These are phyloP conservation scores for Grammatotria lemairii DNA, from an alignment of 2,113 vertebrate genomes.

Conservation along the genomic window DNA sequence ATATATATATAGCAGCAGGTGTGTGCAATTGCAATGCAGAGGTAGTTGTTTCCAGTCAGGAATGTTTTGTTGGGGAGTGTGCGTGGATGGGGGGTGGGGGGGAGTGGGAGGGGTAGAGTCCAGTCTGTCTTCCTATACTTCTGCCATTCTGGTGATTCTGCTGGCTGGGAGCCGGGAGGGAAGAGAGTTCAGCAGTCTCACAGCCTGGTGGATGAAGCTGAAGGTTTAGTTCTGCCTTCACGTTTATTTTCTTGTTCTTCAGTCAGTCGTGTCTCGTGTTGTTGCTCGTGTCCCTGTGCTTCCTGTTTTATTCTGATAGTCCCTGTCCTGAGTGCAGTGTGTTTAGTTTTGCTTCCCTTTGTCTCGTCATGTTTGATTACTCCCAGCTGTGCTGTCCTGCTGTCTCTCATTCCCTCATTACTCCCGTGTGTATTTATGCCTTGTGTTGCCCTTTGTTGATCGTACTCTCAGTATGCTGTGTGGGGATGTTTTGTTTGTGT, in stretches of 20 bases:
- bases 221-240: not conserved
- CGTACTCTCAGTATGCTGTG: not conserved
- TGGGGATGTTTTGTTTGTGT: not conserved
- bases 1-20: too few species aligned
- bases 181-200: too few species aligned
- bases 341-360: not conserved
- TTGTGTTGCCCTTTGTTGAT: not conserved
- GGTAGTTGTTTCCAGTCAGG: too few species aligned
- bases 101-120: too few species aligned
- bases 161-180: too few species aligned
- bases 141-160: too few species aligned
- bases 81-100: too few species aligned
- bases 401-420: not conserved
- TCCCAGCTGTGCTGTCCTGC: not conserved
- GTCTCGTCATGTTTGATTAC: not conserved
- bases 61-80: too few species aligned
- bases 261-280: not conserved
- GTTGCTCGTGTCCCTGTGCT: fast-evolving
- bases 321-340: not conserved
- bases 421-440: fast-evolving
- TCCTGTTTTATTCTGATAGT: not conserved
- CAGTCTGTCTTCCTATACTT: too few species aligned
- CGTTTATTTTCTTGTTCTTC: fast-evolving
- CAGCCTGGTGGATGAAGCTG: too few species aligned
- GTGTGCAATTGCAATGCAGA: too few species aligned